Evolutionary conservation across 2,113 vertebrate genomes (phyloP).

Genomic region (Aythya baeri): DNA sequence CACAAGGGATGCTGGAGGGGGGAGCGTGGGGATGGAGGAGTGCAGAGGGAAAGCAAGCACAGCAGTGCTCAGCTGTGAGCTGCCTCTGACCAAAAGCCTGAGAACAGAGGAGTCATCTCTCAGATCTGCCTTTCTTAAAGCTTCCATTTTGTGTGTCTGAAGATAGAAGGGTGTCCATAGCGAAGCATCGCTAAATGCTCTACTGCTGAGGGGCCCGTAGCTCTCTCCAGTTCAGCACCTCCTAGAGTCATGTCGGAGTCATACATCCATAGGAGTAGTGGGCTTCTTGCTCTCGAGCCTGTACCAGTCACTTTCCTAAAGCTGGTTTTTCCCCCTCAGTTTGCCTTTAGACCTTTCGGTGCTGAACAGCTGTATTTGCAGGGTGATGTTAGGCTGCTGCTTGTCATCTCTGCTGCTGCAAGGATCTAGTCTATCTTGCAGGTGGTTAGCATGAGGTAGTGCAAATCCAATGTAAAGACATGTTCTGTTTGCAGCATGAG

Average conservation of each 20-base stretch:
- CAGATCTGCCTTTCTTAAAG: constrained; percentile 59
- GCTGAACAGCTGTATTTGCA: constrained; percentile 56
- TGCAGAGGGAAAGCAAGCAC: background rate
- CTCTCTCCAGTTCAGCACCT: constrained; percentile 1
- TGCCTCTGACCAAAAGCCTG: constrained; percentile 11
- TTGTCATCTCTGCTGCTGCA: constrained; percentile 37
- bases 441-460: background rate
- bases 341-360: constrained; percentile 53
- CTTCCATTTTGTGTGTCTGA: constrained; percentile 46
- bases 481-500: constrained; percentile 38
- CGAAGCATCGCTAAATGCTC: background rate
- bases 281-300: constrained; percentile 56
- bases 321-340: constrained; percentile 1
- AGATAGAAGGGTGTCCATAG: constrained; percentile 6
- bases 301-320: constrained; percentile 41
- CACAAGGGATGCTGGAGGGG: constrained; percentile 40
- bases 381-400: constrained; percentile 44
- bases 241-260: background rate
- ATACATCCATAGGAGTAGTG: background rate
- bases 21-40: constrained; percentile 16
- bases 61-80: background rate
- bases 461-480: background rate
- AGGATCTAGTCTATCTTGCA: constrained; percentile 32
- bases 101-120: constrained; percentile 57
- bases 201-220: constrained; percentile 21